Evolutionary conservation across 1,140 invertebrate genomes (phyloP).

Genomic region (Diprion similis): DNA sequence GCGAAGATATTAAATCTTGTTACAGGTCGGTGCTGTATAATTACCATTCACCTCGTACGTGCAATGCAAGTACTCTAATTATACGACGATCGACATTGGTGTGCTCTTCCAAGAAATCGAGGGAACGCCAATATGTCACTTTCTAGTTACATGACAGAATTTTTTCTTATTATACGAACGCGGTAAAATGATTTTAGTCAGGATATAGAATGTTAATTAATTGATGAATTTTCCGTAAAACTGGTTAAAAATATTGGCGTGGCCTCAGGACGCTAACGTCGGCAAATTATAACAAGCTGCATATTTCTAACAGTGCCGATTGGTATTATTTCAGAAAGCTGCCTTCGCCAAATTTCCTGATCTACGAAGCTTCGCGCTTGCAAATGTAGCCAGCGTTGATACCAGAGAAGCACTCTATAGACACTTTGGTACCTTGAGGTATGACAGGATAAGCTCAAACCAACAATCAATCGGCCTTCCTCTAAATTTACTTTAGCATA

Average conservation of each 20-base stretch:
- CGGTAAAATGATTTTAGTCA: too few relatives aligned
- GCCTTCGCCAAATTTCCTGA: conserved; percentile 93
- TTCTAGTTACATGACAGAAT: neutral
- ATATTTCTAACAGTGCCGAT: neutral
- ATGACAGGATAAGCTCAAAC: conserved; percentile 27
- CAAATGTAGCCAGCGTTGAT: conserved; percentile 95
- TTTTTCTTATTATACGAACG: neutral
- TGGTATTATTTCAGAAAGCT: conserved; percentile 75
- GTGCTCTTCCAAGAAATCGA: neutral
- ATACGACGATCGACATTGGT: too few relatives aligned
- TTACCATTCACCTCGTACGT: too few relatives aligned
- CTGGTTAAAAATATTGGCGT: too few relatives aligned
- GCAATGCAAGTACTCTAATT: too few relatives aligned
- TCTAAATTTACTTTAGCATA: conserved; percentile 15
- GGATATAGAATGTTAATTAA: too few relatives aligned
- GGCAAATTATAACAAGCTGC: too few relatives aligned
- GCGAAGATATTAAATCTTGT: neutral
- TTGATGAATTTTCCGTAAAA: too few relatives aligned
- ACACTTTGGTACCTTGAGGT: conserved; percentile 83
- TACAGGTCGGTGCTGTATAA: too few relatives aligned
- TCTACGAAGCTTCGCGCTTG: conserved; percentile 84
- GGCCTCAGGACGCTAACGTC: too few relatives aligned
- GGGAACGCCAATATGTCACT: conserved; percentile 17
- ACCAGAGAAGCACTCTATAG: conserved; percentile 84
- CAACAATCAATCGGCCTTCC: conserved; percentile 15